Conservation (phyloP, 2,113 vertebrate genomes). For the Microtus ochrogaster region DNA sequence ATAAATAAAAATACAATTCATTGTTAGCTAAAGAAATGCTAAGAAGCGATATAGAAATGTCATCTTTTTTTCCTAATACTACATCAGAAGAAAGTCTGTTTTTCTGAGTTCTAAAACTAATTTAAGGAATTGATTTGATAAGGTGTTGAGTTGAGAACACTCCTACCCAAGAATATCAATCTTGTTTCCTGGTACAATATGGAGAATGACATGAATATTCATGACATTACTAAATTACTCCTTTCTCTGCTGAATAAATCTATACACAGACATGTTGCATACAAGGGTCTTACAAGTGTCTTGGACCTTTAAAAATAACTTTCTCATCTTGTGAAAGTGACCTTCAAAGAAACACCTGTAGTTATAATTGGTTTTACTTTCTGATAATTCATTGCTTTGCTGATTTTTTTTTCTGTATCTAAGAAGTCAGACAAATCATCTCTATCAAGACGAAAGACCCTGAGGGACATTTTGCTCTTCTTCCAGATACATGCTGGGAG, state of each 20-base stretch:
- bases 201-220: constrained; percentile 30
- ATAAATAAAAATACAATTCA: not conserved
- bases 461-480: not conserved
- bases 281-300: not conserved
- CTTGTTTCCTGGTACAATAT: constrained; percentile 26
- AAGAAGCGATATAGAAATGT: not conserved
- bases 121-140: constrained; percentile 36
- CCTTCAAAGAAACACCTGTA: not conserved
- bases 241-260: not conserved
- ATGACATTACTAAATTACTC: not conserved
- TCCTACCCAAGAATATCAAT: not conserved
- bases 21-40: not conserved
- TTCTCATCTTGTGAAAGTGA: not conserved
- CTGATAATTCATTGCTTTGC: not conserved
- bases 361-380: constrained; percentile 8
- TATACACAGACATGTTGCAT: not conserved
- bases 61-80: not conserved
- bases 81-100: not conserved
- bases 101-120: constrained; percentile 38
- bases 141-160: constrained; percentile 9
- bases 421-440: not conserved
- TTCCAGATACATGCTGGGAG: not conserved
- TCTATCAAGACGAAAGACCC: not conserved
- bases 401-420: not conserved
- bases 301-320: not conserved